Percentiles rank a stretch among this genome's conserved stretches.
These are phyloP conservation scores for Fukomys damarensis DNA, from an alignment of 2,113 vertebrate species.

Conservation along the genomic window DNA sequence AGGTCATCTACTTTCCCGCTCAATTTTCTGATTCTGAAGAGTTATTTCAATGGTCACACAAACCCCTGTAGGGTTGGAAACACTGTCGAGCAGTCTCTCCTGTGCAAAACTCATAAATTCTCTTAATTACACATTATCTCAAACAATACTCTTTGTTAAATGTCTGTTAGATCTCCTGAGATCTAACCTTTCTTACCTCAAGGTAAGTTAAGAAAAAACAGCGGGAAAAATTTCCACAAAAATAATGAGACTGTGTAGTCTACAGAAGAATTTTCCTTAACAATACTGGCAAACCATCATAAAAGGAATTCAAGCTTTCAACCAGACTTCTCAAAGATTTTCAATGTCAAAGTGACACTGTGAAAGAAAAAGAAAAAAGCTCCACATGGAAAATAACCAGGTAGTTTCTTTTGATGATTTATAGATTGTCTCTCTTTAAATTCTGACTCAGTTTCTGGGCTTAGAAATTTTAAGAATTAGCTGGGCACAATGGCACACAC, in stretches of 20 bases:
- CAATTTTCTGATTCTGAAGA: background rate
- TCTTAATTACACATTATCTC: conserved; percentile 50
- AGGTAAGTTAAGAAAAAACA: conserved; percentile 27
- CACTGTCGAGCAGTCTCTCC: background rate
- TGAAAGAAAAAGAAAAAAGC: background rate
- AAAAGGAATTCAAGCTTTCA: background rate
- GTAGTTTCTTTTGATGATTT: background rate
- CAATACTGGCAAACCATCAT: background rate
- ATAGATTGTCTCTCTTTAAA: conserved; percentile 42
- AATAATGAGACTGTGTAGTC: background rate
- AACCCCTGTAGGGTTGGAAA: background rate
- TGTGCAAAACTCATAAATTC: background rate
- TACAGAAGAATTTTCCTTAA: conserved; percentile 7
- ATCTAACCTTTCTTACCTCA: conserved; percentile 15
- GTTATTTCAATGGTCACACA: conserved; percentile 8
- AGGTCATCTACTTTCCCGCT: conserved; percentile 56
- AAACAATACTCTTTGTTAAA: too few species aligned
- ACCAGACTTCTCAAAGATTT: background rate
- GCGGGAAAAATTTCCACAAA: background rate
- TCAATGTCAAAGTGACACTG: background rate
- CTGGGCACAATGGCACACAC: background rate
- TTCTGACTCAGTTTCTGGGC: background rate
- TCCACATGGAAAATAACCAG: background rate
- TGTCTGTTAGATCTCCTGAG: too few species aligned
- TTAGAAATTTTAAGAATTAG: conserved; percentile 23